Conservation (phyloP, 2,797 vertebrate species). For the Coracias cyanogaster region DNA sequence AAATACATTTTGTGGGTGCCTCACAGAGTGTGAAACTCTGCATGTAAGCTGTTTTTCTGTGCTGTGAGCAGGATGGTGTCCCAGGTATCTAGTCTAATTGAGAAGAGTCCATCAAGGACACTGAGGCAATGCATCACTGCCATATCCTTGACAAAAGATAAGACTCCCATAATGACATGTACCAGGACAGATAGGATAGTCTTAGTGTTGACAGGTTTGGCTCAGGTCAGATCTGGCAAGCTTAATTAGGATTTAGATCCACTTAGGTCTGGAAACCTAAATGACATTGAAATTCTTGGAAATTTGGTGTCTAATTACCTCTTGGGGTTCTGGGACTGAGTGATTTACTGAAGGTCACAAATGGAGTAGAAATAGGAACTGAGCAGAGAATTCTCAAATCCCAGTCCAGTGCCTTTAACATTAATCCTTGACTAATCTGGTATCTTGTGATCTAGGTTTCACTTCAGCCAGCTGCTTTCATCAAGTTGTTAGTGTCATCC, state of each 20-base stretch:
- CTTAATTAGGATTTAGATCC: neutral
- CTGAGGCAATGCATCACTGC: neutral
- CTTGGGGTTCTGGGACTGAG: neutral
- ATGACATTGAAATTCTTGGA: neutral
- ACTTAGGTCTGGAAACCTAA: neutral
- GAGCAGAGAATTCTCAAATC: slow-evolving; percentile 33
- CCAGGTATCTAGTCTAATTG: neutral
- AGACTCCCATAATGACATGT: neutral
- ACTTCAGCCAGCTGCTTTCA: slow-evolving; percentile 41
- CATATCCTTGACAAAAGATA: neutral
- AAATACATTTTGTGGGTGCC: neutral
- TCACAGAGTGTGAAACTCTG: neutral
- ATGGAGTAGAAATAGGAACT: slow-evolving; percentile 21
- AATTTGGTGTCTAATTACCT: neutral
- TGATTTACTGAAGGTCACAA: slow-evolving; percentile 13
- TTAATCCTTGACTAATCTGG: slow-evolving; percentile 16
- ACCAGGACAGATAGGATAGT: rapidly evolving
- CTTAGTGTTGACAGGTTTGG: neutral
- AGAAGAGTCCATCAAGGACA: neutral
- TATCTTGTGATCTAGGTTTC: slow-evolving; percentile 11
- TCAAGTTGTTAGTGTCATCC: neutral
- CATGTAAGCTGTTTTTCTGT: neutral
- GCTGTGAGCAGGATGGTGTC: neutral
- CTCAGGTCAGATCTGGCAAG: neutral
- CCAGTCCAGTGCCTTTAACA: neutral